phyloP scores from a whole-genome alignment of 2,113 vertebrate species.

The Fregetta grallaria region DNA sequence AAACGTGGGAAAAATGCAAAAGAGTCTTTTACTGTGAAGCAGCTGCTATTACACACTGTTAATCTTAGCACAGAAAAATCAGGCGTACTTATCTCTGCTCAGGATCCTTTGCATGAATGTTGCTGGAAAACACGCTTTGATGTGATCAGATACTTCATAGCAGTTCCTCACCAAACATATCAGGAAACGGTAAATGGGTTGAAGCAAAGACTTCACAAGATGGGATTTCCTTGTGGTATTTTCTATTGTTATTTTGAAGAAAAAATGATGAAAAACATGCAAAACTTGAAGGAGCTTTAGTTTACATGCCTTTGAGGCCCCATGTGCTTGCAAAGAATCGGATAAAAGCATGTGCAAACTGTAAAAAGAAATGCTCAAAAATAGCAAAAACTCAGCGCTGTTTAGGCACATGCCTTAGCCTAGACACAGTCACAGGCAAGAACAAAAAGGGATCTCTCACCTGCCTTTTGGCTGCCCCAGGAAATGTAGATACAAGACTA shows the following conservation, averaged over 20 bases:
- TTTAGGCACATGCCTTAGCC: neutral
- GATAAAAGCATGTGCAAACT: neutral
- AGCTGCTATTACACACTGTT: neutral
- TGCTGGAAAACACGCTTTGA: neutral
- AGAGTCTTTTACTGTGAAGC: neutral
- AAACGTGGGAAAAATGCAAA: neutral
- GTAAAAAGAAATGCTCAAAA: neutral
- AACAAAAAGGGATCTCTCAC: neutral
- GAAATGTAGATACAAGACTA: neutral
- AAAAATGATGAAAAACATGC: neutral
- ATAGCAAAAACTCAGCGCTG: neutral
- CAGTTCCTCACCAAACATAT: neutral
- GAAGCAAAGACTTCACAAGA: neutral
- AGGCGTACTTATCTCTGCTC: neutral
- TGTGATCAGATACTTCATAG: neutral
- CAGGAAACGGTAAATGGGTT: neutral
- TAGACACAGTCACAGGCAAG: neutral
- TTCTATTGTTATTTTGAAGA: neutral
- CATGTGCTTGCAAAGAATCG: neutral
- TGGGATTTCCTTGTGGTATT: neutral
- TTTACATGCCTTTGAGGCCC: neutral
- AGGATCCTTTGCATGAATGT: neutral
- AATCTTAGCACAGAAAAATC: constrained; percentile 2
- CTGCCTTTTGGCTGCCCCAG: neutral
- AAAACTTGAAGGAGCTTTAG: neutral